A percentile compares a stretch with the other conserved stretches of the same genome.
Conservation (phyloP, 2,888 invertebrate genomes). For the Stenurella melanura region DNA sequence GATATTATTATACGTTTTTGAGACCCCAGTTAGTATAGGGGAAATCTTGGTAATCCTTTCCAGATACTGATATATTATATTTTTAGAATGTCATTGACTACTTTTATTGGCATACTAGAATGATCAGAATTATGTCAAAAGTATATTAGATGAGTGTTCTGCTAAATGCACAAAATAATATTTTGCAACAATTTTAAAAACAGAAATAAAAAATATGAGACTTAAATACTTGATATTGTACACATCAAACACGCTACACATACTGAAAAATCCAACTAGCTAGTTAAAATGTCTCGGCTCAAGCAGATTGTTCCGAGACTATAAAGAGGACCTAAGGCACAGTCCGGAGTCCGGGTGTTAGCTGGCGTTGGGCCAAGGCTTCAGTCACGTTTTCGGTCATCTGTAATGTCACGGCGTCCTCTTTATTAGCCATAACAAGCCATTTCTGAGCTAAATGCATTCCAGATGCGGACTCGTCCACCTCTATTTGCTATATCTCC, state of each 20-base stretch:
- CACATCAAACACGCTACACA: background rate
- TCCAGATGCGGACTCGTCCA: conserved; percentile 61
- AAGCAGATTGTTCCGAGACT: background rate
- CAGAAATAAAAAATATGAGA: too few species aligned
- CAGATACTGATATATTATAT: too few species aligned
- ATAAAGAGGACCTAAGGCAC: conserved; percentile 17
- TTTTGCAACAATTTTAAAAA: too few species aligned
- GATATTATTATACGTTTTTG: too few species aligned
- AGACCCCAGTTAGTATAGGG: too few species aligned
- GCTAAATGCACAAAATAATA: too few species aligned
- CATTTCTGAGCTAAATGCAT: conserved; percentile 65
- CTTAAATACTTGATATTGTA: background rate
- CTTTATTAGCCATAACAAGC: conserved; percentile 70
- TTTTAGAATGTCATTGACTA: too few species aligned
- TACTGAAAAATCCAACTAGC: background rate
- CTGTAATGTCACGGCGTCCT: conserved; percentile 66
- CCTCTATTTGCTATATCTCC: conserved; percentile 58
- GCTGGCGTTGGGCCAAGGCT: conserved; percentile 61
- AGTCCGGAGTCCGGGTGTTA: conserved; percentile 54
- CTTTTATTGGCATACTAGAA: too few species aligned
- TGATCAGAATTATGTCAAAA: too few species aligned
- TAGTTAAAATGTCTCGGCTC: background rate
- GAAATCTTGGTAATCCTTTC: too few species aligned
- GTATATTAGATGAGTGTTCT: too few species aligned
- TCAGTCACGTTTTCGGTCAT: conserved; percentile 66